Evolutionary conservation across 2,797 vertebrate species (phyloP).

Genomic region (Artibeus lituratus): DNA sequence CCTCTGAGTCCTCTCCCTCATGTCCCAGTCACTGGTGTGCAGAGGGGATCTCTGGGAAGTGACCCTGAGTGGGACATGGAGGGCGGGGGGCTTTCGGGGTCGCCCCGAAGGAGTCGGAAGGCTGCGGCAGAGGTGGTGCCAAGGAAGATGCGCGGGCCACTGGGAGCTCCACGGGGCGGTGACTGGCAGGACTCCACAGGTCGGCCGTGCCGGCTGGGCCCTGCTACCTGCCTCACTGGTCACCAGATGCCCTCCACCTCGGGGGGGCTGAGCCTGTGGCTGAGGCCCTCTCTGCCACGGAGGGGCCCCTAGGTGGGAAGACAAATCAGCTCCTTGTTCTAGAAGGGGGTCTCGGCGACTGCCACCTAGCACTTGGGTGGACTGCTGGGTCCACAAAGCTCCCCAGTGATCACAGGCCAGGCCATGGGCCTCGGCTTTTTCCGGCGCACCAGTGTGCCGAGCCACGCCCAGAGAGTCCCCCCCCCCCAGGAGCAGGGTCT

Average conservation of each 20-base stretch:
- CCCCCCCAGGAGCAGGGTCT: not conserved
- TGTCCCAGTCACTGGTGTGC: not conserved
- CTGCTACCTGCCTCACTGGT: not conserved
- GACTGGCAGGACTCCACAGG: too few species aligned
- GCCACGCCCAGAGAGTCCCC: not conserved
- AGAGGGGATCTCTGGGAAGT: not conserved
- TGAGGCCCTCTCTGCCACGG: not conserved
- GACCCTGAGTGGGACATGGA: not conserved
- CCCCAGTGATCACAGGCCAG: not conserved
- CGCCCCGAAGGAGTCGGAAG: not conserved
- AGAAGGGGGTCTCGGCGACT: fast-evolving
- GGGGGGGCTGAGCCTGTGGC: not conserved
- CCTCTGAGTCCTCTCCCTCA: too few species aligned
- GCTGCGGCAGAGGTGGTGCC: not conserved
- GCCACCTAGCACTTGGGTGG: not conserved
- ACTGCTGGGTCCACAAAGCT: not conserved
- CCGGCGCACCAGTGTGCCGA: not conserved
- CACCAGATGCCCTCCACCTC: not conserved
- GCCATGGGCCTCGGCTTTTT: not conserved
- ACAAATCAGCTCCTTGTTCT: not conserved
- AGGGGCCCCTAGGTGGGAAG: fast-evolving
- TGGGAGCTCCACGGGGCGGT: fast-evolving
- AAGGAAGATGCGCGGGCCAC: not conserved
- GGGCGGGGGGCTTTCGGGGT: too few species aligned
- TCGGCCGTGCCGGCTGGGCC: not conserved